Percentiles rank a stretch among this genome's conserved stretches.
Evolutionary conservation across 2,797 vertebrate species (phyloP).

Genomic region (Epinephelus awoara): DNA sequence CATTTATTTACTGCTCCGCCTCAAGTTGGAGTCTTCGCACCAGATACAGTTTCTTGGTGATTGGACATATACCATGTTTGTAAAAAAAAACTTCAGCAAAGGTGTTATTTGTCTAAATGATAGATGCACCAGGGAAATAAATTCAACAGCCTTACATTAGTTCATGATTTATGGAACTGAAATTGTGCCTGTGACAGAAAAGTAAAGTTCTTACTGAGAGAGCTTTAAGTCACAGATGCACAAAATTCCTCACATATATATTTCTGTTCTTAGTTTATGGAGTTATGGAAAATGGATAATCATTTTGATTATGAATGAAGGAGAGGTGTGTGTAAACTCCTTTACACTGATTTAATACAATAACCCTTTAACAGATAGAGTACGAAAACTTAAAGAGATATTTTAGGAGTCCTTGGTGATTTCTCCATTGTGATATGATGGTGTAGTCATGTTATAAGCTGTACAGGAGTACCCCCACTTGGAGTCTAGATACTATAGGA

Average conservation of each 20-base stretch:
- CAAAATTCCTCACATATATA: not conserved
- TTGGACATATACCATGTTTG: slow-evolving; percentile 21
- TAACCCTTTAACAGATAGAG: not conserved
- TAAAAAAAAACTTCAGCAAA: not conserved
- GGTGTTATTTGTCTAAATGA: slow-evolving; percentile 41
- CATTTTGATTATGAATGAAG: not conserved
- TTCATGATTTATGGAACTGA: slow-evolving; percentile 39
- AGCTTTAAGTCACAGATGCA: not conserved
- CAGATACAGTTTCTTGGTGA: slow-evolving; percentile 28
- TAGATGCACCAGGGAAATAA: slow-evolving; percentile 19
- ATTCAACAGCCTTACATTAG: slow-evolving; percentile 24
- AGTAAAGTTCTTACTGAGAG: not conserved
- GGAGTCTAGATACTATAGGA: too few species aligned
- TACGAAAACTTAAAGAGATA: not conserved
- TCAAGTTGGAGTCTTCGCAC: slow-evolving; percentile 14
- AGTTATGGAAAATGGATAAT: slow-evolving; percentile 1
- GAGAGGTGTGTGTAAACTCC: not conserved
- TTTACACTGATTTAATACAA: not conserved
- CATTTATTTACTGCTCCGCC: slow-evolving; percentile 50
- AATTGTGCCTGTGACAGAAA: slow-evolving; percentile 17
- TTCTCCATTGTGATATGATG: not conserved
- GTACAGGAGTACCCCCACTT: too few species aligned
- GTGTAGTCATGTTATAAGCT: not conserved
- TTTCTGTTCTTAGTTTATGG: not conserved
- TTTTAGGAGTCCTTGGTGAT: not conserved